Base-by-base conservation (phyloP, 2,113 vertebrate species). In the Gymnarchus niloticus region DNA sequence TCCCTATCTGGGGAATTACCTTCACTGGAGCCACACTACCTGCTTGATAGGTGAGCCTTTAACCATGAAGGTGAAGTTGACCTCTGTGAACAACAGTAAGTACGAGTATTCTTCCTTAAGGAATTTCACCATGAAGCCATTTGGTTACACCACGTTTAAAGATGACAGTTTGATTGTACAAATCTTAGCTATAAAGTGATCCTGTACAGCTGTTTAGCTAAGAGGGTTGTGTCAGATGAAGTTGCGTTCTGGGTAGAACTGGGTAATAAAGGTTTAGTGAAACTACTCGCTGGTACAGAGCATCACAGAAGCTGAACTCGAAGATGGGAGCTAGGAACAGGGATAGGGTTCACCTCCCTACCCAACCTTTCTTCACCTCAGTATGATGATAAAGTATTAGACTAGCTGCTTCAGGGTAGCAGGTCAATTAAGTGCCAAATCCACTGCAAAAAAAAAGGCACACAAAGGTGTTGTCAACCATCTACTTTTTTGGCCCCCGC, bases 1-100 rank as follows among this genome's bases (percentile, higher is more conserved):
- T 1, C 97, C 97, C 0, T 99, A 96, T 88, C 91, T 99, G 23
- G 93, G 94, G 87, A 91, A 96, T 69, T 90, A 78, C 85, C 69
- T 77, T 83, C 83, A 69, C 33, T 83, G 57, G 87, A 92, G 80
- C 57, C 87, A 90, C 6, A 88, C 48, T 12, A 56, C 80, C 48
- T 44, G 85, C 80, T 73, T 17, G 44, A 52, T 73, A 3, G 80
- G 85, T 86, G 80, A 86, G 85, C 77, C 23, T 28, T 83, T 56
- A 54, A 21, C 28, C 12, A 25, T 28, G 57, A 54, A 12, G 33
- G 25, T 56, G 65, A 54, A 82, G 76, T 23, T 23, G 41, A 80
- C 44, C 6, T 23, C 76, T 80, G 76, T 25, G 21, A 46, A 82
- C 12, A 82, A 56, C 48, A 49, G 23, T 80, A 81, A 81, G n/a